phyloP scores from a whole-genome alignment of 2,113 vertebrate genomes.

The Gobius niger region DNA sequence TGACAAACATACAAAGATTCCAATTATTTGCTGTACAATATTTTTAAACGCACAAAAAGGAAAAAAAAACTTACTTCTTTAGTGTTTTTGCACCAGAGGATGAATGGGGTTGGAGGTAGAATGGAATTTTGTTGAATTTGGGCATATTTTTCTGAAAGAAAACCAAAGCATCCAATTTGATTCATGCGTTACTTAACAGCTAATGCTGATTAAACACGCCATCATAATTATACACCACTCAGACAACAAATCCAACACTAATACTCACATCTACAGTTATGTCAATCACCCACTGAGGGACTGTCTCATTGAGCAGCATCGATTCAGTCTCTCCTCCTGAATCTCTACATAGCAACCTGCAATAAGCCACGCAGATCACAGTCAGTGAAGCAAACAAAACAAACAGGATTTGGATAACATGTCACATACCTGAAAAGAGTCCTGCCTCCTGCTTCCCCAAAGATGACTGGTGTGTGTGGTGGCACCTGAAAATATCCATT shows the following conservation, averaged over 20 bases:
- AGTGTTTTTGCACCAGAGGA: slow-evolving; percentile 97
- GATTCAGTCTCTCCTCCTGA: slow-evolving; percentile 98
- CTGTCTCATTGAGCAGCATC: slow-evolving; percentile 97
- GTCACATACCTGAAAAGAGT: slow-evolving; percentile 89
- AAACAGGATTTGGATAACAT: too few relatives aligned
- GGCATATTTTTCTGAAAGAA: slow-evolving; percentile 96
- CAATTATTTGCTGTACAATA: neutral
- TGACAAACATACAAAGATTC: slow-evolving; percentile 45
- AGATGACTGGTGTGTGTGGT: slow-evolving; percentile 98
- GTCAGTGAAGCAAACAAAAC: neutral
- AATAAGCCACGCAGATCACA: slow-evolving; percentile 6
- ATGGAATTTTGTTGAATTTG: slow-evolving; percentile 99
- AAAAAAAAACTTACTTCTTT: slow-evolving; percentile 85
- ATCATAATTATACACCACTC: too few relatives aligned
- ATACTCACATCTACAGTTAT: slow-evolving; percentile 98
- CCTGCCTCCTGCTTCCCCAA: slow-evolving; percentile 95
- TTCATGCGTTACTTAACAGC: too few relatives aligned
- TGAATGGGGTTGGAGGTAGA: slow-evolving; percentile 99
- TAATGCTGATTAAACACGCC: too few relatives aligned
- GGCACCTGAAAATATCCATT: slow-evolving; percentile 99
- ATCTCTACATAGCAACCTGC: slow-evolving; percentile 93
- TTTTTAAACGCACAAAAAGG: neutral
- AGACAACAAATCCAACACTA: neutral
- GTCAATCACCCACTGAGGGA: slow-evolving; percentile 98
- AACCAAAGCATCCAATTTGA: slow-evolving; percentile 5